These are phyloP conservation scores for Esperia sulphurella DNA, from an alignment of 2,888 invertebrate species.

Conservation along the genomic window DNA sequence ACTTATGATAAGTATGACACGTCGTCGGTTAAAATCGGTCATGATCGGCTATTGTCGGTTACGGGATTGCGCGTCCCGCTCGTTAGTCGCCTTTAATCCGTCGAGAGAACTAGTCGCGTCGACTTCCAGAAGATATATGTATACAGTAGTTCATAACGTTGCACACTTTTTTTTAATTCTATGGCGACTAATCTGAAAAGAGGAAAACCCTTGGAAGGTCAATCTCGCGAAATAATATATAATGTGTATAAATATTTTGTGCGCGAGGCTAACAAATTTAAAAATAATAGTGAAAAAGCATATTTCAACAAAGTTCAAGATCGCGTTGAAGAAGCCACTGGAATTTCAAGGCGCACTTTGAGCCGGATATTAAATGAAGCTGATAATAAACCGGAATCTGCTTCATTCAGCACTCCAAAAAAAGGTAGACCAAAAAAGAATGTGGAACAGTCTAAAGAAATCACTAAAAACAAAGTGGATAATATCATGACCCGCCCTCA, in stretches of 20 bases:
- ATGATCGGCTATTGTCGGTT: too few species aligned
- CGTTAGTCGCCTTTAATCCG: too few species aligned
- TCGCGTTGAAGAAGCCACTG: neutral
- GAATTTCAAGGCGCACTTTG: neutral
- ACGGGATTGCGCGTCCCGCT: too few species aligned
- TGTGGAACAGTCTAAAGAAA: neutral
- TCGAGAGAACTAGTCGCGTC: too few species aligned
- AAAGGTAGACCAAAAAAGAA: neutral
- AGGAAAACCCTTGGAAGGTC: neutral
- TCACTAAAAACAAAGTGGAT: too few species aligned
- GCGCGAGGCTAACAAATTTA: neutral
- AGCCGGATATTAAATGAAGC: neutral
- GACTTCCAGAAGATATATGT: too few species aligned
- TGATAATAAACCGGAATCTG: neutral
- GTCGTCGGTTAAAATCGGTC: too few species aligned
- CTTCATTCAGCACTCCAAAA: neutral
- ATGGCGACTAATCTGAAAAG: neutral
- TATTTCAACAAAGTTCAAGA: neutral
- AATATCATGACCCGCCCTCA: too few species aligned
- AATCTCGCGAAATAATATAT: conserved; percentile 16
- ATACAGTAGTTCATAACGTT: too few species aligned
- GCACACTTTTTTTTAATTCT: too few species aligned
- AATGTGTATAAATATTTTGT: neutral
- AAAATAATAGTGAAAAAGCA: neutral
- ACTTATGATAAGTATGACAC: too few species aligned